These are phyloP conservation scores for Peromyscus polionotus DNA, from an alignment of 2,113 vertebrate species.

Conservation along the genomic window DNA sequence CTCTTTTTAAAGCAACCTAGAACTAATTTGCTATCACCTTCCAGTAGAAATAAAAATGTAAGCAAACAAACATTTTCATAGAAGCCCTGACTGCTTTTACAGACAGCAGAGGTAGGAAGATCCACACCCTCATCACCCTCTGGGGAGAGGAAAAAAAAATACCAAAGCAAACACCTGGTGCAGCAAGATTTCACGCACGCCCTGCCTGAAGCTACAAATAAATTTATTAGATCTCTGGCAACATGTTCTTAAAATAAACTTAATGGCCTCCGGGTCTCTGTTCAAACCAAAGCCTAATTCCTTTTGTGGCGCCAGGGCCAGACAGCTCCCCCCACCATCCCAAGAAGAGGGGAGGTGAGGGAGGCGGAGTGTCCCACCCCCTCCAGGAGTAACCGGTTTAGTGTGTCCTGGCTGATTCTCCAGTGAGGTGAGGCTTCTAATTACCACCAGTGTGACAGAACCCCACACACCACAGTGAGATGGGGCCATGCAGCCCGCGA, in stretches of 20 bases:
- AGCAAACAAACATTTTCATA: neutral
- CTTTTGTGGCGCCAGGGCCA: conserved; percentile 89
- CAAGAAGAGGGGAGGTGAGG: neutral
- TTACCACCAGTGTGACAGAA: conserved; percentile 50
- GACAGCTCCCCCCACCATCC: conserved; percentile 77
- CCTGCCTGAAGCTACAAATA: conserved; percentile 84
- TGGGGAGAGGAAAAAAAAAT: conserved; percentile 34
- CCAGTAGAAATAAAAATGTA: neutral
- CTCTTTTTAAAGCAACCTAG: neutral
- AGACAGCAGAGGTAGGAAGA: conserved; percentile 72
- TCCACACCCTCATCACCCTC: conserved; percentile 77
- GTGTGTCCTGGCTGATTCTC: conserved; percentile 38
- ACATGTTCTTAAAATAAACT: conserved; percentile 88
- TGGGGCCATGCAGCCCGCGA: neutral
- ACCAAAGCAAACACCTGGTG: conserved; percentile 82
- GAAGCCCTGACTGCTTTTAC: conserved; percentile 69
- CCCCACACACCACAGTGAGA: neutral
- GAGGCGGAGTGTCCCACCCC: conserved; percentile 22
- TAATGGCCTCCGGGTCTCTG: conserved; percentile 84
- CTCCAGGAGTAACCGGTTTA: conserved; percentile 74
- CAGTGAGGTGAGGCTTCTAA: neutral
- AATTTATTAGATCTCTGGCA: conserved; percentile 87
- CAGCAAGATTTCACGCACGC: conserved; percentile 72
- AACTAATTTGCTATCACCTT: neutral
- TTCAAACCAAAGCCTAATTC: conserved; percentile 84